A percentile compares a stretch with the other conserved stretches of the same genome.
Evolutionary conservation across 1,140 invertebrate genomes (phyloP).

Genomic region (Papilio helenus): DNA sequence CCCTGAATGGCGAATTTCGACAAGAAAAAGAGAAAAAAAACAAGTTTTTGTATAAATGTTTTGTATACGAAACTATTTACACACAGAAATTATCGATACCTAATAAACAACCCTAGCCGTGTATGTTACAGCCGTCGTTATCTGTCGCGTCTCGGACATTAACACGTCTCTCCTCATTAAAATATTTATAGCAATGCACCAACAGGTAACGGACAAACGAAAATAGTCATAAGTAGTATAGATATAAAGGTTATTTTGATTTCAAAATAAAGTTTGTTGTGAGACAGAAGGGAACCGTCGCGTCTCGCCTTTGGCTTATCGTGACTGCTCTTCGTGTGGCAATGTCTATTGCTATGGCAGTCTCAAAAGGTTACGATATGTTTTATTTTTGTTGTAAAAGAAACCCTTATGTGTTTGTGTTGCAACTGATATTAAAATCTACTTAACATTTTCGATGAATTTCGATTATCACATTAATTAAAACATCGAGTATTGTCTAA

Average conservation of each 20-base stretch:
- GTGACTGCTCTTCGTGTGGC: slow-evolving; percentile 1
- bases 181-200: slow-evolving; percentile 46
- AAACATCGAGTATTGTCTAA: too few species aligned
- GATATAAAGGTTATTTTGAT: neutral
- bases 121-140: slow-evolving; percentile 62
- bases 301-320: neutral
- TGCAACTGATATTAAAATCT: too few species aligned
- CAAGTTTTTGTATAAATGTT: neutral
- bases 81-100: slow-evolving; percentile 33
- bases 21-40: too few species aligned
- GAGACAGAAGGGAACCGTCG: neutral
- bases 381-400: neutral
- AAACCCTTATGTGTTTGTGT: neutral
- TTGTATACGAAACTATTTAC: neutral
- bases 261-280: neutral
- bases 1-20: too few species aligned
- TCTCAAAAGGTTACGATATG: neutral
- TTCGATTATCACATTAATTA: too few species aligned
- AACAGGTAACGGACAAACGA: neutral
- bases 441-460: too few species aligned
- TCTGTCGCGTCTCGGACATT: slow-evolving; percentile 69
- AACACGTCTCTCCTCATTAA: slow-evolving; percentile 75
- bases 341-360: neutral
- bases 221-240: slow-evolving; percentile 12
- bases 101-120: slow-evolving; percentile 45